phyloP scores from a whole-genome alignment of 2,888 invertebrate species.

The Chymomyza amoena region DNA sequence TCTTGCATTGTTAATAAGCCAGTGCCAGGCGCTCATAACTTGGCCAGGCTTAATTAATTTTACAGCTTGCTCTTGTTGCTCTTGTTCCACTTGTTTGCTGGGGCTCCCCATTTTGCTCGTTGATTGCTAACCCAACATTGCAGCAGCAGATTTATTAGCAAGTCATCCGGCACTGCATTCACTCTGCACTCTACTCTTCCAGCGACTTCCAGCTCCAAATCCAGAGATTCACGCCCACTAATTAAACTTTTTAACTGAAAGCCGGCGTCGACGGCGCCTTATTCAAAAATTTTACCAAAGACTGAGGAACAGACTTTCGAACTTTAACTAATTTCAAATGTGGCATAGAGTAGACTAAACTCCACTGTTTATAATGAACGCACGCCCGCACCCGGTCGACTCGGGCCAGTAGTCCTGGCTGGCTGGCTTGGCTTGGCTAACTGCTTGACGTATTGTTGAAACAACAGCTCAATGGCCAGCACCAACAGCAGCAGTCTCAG shows the following conservation, averaged over 20 bases:
- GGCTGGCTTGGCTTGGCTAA: constrained; percentile 28
- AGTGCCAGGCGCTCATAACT: neutral
- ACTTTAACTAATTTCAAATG: constrained; percentile 72
- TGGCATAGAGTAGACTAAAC: constrained; percentile 50
- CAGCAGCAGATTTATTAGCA: neutral
- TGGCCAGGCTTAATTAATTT: constrained; percentile 62
- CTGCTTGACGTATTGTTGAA: constrained; percentile 70
- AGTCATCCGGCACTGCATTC: constrained; percentile 3
- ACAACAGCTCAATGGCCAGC: constrained; percentile 56
- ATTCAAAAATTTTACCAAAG: constrained; percentile 26
- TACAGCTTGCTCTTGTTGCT: constrained; percentile 3
- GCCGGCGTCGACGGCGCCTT: constrained; percentile 6
- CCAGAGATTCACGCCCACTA: constrained; percentile 55
- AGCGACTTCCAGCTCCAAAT: neutral
- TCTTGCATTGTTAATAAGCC: constrained; percentile 67
- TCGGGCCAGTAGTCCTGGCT: constrained; percentile 5
- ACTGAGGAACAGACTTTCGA: constrained; percentile 26
- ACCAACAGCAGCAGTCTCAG: neutral
- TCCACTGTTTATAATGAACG: constrained; percentile 5
- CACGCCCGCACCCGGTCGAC: neutral
- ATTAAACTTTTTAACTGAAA: constrained; percentile 54
- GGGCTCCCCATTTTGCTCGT: no score
- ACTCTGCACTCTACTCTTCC: no score
- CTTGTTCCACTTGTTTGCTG: no score
- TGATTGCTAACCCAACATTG: neutral